Evolutionary conservation across 2,888 invertebrate genomes (phyloP).

Genomic region (Gastracanthus pulcherrimus): DNA sequence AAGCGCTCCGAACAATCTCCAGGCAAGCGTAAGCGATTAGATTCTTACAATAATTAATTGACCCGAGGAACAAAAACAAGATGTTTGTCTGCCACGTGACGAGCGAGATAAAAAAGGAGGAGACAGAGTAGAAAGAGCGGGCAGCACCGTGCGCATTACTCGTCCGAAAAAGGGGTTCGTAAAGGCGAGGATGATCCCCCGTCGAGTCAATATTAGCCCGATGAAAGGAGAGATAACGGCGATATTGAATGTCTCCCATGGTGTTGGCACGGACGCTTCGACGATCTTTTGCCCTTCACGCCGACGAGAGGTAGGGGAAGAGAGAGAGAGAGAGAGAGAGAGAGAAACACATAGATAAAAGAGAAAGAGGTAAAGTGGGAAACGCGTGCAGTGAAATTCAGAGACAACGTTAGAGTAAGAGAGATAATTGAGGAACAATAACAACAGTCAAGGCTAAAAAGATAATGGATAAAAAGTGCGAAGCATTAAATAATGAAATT

Average conservation of each 20-base stretch:
- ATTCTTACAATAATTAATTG: conserved; percentile 43
- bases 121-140: neutral
- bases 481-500: too few relatives aligned
- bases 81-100: conserved; percentile 55
- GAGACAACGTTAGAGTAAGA: too few relatives aligned
- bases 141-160: conserved; percentile 18
- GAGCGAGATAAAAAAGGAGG: conserved; percentile 12
- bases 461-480: too few relatives aligned
- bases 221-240: conserved; percentile 71
- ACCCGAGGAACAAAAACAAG: conserved; percentile 44
- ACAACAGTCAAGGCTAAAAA: too few relatives aligned
- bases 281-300: conserved; percentile 21
- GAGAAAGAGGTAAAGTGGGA: neutral
- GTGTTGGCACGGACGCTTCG: conserved; percentile 61
- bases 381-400: neutral
- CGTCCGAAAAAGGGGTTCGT: conserved; percentile 37
- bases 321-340: neutral
- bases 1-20: conserved; percentile 26
- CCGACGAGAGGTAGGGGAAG: neutral
- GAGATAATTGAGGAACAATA: too few relatives aligned
- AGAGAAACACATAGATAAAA: neutral
- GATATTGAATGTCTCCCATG: conserved; percentile 74
- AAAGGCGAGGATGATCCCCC: conserved; percentile 58
- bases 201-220: conserved; percentile 74
- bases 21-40: conserved; percentile 40